Percentiles rank a stretch among this genome's conserved stretches.
phyloP scores from a whole-genome alignment of 2,113 vertebrate genomes.

The Lipotes vexillifer region DNA sequence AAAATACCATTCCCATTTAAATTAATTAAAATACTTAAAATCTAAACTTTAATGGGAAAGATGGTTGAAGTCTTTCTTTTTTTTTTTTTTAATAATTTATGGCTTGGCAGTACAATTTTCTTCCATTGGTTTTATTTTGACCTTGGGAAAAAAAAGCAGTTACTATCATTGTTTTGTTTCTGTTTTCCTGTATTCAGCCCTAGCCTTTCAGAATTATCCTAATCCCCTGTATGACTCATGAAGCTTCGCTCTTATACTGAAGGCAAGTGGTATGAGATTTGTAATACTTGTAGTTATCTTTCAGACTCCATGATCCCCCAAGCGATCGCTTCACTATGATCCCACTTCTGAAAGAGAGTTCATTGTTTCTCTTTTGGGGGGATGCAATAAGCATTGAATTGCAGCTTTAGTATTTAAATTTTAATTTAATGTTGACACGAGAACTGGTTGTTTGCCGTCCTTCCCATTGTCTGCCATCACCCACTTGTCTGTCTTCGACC shows the following conservation, averaged over 20 bases:
- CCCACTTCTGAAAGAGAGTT: neutral
- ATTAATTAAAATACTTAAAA: slow-evolving; percentile 68
- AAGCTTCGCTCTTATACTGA: neutral
- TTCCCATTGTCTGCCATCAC: neutral
- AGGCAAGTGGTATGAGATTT: neutral
- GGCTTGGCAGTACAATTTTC: neutral
- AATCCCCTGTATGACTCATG: neutral
- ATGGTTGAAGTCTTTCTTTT: neutral
- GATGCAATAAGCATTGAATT: neutral
- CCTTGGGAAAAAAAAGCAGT: neutral
- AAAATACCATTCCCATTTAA: slow-evolving; percentile 66
- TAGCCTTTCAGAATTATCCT: neutral
- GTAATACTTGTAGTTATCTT: neutral
- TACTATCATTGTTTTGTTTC: neutral
- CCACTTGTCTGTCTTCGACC: neutral
- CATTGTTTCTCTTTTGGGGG: neutral
- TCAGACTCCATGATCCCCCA: neutral
- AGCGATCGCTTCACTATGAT: neutral
- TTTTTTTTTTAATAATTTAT: neutral
- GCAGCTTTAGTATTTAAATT: neutral
- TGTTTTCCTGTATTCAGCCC: neutral
- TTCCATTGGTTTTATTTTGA: slow-evolving; percentile 30
- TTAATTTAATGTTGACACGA: neutral
- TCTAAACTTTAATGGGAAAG: slow-evolving; percentile 3
- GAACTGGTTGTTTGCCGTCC: neutral